Conservation (phyloP, 1,140 invertebrate genomes). For the Phthorimaea operculella region DNA sequence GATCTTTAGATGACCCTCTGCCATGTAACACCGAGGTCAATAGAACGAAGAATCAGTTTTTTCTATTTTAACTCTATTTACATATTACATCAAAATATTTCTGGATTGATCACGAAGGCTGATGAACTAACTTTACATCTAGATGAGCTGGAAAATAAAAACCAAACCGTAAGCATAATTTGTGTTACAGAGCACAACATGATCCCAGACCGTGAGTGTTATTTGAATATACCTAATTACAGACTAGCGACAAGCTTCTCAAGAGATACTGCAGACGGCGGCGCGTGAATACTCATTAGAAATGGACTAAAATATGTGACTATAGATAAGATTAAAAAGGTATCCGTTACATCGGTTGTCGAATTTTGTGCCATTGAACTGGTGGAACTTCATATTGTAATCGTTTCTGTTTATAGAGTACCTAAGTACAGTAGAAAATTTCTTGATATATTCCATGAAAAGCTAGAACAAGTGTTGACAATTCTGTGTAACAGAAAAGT, state of each 20-base stretch:
- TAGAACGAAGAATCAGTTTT: no score
- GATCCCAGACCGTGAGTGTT: neutral
- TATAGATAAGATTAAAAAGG: neutral
- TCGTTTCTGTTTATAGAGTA: conserved; percentile 5
- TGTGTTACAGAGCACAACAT: conserved; percentile 4
- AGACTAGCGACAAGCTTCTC: neutral
- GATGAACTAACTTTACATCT: neutral
- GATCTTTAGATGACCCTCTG: no score
- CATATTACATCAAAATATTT: conserved; percentile 6
- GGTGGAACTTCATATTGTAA: neutral
- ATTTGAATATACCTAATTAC: conserved; percentile 1
- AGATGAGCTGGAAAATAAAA: neutral
- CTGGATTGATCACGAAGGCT: neutral
- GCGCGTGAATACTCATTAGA: conserved; percentile 4
- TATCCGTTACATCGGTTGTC: neutral
- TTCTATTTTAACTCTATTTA: no score
- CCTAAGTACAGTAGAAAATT: conserved; percentile 1
- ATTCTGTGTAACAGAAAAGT: neutral
- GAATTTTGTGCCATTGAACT: conserved; percentile 8
- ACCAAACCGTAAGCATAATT: neutral
- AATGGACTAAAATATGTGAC: neutral
- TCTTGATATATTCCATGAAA: conserved; percentile 2
- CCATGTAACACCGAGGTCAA: no score
- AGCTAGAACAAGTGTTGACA: conserved; percentile 2
- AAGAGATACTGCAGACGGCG: neutral